Evolutionary conservation across 2,888 invertebrate species (phyloP).

Genomic region (Cerastis leucographa): DNA sequence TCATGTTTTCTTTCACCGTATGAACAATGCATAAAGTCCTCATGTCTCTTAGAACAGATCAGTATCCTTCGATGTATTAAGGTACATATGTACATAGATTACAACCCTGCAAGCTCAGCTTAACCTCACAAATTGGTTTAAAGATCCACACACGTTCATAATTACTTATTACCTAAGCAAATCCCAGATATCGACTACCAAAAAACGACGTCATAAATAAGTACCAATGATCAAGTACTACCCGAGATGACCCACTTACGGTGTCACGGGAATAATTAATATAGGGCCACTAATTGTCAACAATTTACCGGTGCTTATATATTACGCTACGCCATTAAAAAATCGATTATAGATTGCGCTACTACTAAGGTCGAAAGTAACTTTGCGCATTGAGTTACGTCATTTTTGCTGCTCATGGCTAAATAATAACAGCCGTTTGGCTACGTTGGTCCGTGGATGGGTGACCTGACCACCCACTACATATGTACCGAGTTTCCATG

Average conservation of each 20-base stretch:
- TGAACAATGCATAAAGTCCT: neutral
- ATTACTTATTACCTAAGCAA: neutral
- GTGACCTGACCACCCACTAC: no score
- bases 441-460: no score
- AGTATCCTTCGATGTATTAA: neutral
- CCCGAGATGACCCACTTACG: conserved; percentile 3
- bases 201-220: neutral
- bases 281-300: neutral
- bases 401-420: no score
- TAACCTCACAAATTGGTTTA: no score
- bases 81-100: neutral
- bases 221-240: neutral
- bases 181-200: neutral
- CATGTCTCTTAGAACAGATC: neutral
- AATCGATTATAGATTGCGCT: no score
- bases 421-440: no score
- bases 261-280: conserved; percentile 26
- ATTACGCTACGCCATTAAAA: conserved; percentile 26
- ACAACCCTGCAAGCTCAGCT: no score
- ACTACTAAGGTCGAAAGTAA: neutral
- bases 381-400: neutral
- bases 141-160: no score
- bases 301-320: conserved; percentile 42
- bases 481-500: neutral
- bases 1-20: neutral